Evolutionary conservation across 2,113 vertebrate genomes (phyloP), one percentile per base, ranked within the genome.

Genomic region (Romanogobio albipinnatus): DNA sequence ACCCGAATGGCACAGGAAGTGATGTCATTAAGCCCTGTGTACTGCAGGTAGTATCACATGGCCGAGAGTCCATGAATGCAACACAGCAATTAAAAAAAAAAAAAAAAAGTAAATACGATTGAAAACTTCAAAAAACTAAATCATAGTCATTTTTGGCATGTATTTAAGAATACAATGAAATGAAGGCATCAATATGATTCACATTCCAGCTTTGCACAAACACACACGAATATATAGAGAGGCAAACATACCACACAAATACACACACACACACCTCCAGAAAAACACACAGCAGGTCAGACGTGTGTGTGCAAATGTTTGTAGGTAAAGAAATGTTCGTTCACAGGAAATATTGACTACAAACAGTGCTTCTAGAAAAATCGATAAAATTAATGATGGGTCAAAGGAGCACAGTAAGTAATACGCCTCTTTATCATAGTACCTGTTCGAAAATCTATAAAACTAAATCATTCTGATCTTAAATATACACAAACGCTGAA

Each of bases 331-430:
- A 81, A 81, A 66, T 19, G 58, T 5, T 43, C 3, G 6, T 62
- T 64, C 39, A 47, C 19, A 76, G 64, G 68, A 53, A 6, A 24
- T 7, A 71, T 26, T 13, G 36, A 76, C 58, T 81, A 85, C 39
- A 82, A 86, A 81, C 84, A 86, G 84, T 84, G 81, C 82, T 84
- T 64, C 68, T 79, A 81, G 73, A 71, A 76, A 79, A 86, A 82
- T 76, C 17, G 22, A 76, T 47, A 71, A 33, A 76, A 71, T n/a
- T 24, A 70, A 64, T 61, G 13, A 58, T 64, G 29, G 33, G 74
- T 68, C 36, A 43, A 14, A 22, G 56, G 33, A 64, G 43, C 56
- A 76, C 62, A 33, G 4, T 26, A 29, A 9, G 17, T 9, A 8
- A 68, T 84, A 24, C 36, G 24, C 43, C 22, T 33, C 78, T 43